A percentile compares a stretch with the other conserved stretches of the same genome.
phyloP scores from a whole-genome alignment of 1,140 invertebrate species.

The Drosophila navojoa region DNA sequence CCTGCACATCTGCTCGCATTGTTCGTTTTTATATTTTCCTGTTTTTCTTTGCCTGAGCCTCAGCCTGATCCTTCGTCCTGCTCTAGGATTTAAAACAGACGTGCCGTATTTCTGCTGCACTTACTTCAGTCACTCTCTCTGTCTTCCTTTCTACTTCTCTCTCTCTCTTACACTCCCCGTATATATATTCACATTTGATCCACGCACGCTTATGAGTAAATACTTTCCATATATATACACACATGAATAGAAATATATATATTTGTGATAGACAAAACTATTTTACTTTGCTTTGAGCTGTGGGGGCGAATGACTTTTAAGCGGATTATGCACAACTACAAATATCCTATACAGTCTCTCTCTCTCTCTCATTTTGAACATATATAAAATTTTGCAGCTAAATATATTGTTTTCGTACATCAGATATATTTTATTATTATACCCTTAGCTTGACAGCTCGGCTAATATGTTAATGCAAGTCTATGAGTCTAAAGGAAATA shows the following conservation, averaged over 20 bases:
- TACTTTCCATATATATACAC: neutral
- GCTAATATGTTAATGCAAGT: too few relatives aligned
- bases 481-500: too few relatives aligned
- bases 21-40: conserved; percentile 49
- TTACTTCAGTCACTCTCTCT: conserved; percentile 15
- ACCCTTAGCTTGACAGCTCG: too few relatives aligned
- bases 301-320: conserved; percentile 22
- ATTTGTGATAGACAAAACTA: conserved; percentile 30
- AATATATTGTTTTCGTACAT: too few relatives aligned
- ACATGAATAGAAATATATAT: conserved; percentile 6
- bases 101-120: conserved; percentile 35
- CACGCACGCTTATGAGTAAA: conserved; percentile 22
- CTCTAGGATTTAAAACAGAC: conserved; percentile 59
- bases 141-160: too few relatives aligned
- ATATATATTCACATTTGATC: conserved; percentile 28
- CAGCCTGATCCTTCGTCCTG: conserved; percentile 20
- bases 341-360: conserved; percentile 1
- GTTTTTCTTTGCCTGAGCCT: conserved; percentile 8
- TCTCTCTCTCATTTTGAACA: neutral
- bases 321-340: conserved; percentile 37
- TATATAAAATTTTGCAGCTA: too few relatives aligned
- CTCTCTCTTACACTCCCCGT: too few relatives aligned
- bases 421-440: too few relatives aligned
- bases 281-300: conserved; percentile 7
- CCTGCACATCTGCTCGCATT: conserved; percentile 76